Percentiles rank a stretch among this genome's conserved stretches.
Evolutionary conservation across 2,888 invertebrate species (phyloP).

Genomic region (Brachypalpus laphriformis): DNA sequence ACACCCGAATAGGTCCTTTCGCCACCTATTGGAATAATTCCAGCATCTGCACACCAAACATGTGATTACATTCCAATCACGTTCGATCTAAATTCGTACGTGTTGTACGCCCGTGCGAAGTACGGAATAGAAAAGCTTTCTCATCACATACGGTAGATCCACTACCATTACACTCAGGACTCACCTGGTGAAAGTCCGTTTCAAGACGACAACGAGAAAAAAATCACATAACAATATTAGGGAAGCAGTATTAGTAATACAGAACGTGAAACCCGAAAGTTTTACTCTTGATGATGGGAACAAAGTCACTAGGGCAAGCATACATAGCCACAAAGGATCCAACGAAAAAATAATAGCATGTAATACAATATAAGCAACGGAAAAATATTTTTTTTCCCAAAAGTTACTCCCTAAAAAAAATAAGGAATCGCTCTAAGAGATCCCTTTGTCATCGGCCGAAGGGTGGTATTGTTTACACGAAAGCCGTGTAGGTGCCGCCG

Average conservation of each 20-base stretch:
- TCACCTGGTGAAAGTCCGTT: conserved; percentile 34
- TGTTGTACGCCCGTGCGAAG: conserved; percentile 58
- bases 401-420: conserved; percentile 15
- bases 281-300: conserved; percentile 3
- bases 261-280: conserved; percentile 33
- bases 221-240: conserved; percentile 36
- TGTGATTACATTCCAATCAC: conserved; percentile 69
- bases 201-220: not conserved
- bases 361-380: conserved; percentile 28
- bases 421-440: not conserved
- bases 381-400: conserved; percentile 9
- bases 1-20: conserved; percentile 62
- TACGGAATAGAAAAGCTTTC: conserved; percentile 56
- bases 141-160: conserved; percentile 41
- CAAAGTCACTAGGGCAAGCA: conserved; percentile 37
- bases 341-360: conserved; percentile 11
- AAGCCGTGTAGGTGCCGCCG: not conserved
- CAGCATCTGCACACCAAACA: conserved; percentile 60
- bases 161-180: conserved; percentile 38
- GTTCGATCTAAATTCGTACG: conserved; percentile 69
- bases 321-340: conserved; percentile 19
- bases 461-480: conserved; percentile 16
- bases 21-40: conserved; percentile 64
- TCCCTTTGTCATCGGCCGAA: conserved; percentile 9
- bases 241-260: conserved; percentile 32